A percentile compares a stretch with the other conserved stretches of the same genome.
Conservation (phyloP, 1,140 invertebrate genomes). For the Paraescarpia echinospica region DNA sequence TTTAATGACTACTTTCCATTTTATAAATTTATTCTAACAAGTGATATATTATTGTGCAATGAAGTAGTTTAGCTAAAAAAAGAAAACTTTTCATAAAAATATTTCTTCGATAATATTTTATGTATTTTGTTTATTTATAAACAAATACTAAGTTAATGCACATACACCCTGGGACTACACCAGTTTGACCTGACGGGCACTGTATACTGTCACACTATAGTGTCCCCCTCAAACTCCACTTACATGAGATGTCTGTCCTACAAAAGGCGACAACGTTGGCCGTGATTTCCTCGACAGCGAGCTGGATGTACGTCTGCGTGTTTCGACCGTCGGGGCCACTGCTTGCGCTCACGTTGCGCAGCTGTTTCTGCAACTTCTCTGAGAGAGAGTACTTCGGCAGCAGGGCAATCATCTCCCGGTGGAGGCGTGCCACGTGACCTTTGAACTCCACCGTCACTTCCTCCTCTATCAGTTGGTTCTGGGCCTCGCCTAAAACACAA, state of each 20-base stretch:
- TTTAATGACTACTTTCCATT: too few relatives aligned
- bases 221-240: not conserved
- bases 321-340: conserved; percentile 34
- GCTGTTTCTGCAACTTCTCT: conserved; percentile 46
- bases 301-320: conserved; percentile 36
- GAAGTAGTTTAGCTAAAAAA: too few relatives aligned
- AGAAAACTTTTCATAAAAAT: too few relatives aligned
- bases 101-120: too few relatives aligned
- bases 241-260: conserved; percentile 40
- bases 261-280: conserved; percentile 52
- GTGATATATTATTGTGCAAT: too few relatives aligned
- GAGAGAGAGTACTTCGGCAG: conserved; percentile 68
- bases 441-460: conserved; percentile 54
- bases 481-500: conserved; percentile 21
- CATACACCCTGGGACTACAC: too few relatives aligned
- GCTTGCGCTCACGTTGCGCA: conserved; percentile 33
- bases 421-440: conserved; percentile 50
- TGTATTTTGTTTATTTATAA: too few relatives aligned
- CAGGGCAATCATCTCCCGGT: conserved; percentile 69
- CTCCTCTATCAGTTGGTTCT: conserved; percentile 25
- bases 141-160: too few relatives aligned
- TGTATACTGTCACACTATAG: not conserved
- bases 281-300: conserved; percentile 47
- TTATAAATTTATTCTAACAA: too few relatives aligned
- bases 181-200: too few relatives aligned